Evolutionary conservation across 2,797 vertebrate species (phyloP).

Genomic region (Onychomys torridus): DNA sequence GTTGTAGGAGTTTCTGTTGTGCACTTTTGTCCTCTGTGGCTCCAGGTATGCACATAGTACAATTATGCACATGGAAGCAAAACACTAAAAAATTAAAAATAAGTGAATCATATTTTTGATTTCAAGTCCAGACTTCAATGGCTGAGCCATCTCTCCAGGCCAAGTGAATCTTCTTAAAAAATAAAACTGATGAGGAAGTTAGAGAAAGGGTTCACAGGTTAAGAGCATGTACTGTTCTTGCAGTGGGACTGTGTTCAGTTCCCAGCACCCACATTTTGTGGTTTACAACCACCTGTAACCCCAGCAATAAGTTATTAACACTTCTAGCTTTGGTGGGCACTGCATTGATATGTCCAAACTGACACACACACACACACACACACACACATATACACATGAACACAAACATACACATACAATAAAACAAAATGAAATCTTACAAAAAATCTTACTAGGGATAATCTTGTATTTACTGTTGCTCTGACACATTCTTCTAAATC

Average conservation of each 20-base stretch:
- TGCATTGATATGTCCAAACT: not conserved
- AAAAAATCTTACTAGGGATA: not conserved
- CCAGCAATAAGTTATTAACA: not conserved
- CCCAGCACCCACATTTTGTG: not conserved
- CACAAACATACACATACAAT: not conserved
- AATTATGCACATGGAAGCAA: not conserved
- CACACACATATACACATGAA: too few relatives aligned
- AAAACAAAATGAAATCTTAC: not conserved
- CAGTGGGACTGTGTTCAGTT: not conserved
- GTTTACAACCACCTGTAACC: not conserved
- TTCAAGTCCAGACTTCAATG: not conserved
- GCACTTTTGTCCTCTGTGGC: not conserved
- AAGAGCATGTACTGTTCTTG: not conserved
- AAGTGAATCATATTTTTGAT: not conserved
- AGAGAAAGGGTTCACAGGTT: not conserved
- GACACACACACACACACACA: not conserved
- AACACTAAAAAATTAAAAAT: not conserved
- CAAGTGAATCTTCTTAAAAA: not conserved
- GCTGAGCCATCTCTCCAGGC: not conserved
- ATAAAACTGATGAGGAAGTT: not conserved
- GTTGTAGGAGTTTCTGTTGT: not conserved
- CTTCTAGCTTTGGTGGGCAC: not conserved
- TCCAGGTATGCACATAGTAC: not conserved
- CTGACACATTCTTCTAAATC: not conserved
- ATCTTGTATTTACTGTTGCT: not conserved